These are phyloP conservation scores for Drosophila seguyi DNA, from an alignment of 1,140 invertebrate genomes.

Conservation along the genomic window DNA sequence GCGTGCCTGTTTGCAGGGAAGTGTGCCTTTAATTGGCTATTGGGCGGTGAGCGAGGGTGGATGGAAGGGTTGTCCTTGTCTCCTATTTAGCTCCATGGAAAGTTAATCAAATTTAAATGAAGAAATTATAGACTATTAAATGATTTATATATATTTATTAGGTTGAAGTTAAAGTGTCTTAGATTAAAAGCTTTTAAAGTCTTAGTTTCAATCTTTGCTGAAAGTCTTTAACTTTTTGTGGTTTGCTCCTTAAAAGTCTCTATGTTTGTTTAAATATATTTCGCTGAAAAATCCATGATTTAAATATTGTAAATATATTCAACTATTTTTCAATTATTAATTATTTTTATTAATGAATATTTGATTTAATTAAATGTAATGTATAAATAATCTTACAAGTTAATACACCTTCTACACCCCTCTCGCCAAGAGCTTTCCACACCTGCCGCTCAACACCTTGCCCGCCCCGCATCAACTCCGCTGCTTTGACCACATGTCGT, in stretches of 20 bases:
- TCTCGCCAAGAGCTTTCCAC: neutral
- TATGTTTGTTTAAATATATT: too few relatives aligned
- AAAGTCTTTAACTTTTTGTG: neutral
- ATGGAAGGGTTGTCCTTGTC: neutral
- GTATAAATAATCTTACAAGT: neutral
- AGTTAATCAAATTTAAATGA: neutral
- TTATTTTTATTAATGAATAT: too few relatives aligned
- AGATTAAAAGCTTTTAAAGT: neutral
- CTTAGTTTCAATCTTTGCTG: neutral
- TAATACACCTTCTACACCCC: neutral
- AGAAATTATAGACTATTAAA: too few relatives aligned
- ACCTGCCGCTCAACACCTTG: neutral
- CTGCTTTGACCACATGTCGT: slow-evolving; percentile 46
- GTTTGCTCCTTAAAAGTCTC: neutral
- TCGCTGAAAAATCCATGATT: neutral
- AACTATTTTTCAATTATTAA: too few relatives aligned
- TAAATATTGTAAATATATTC: too few relatives aligned
- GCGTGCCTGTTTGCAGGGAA: neutral
- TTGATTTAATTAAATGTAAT: too few relatives aligned
- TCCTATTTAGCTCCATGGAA: neutral
- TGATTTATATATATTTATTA: neutral
- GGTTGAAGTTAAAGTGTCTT: too few relatives aligned
- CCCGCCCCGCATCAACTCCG: slow-evolving; percentile 9
- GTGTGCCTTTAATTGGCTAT: slow-evolving; percentile 42
- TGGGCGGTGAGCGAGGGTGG: slow-evolving; percentile 9